Percentiles rank a stretch among this genome's conserved stretches.
phyloP scores from a whole-genome alignment of 2,113 vertebrate species.

The Carlito syrichta region DNA sequence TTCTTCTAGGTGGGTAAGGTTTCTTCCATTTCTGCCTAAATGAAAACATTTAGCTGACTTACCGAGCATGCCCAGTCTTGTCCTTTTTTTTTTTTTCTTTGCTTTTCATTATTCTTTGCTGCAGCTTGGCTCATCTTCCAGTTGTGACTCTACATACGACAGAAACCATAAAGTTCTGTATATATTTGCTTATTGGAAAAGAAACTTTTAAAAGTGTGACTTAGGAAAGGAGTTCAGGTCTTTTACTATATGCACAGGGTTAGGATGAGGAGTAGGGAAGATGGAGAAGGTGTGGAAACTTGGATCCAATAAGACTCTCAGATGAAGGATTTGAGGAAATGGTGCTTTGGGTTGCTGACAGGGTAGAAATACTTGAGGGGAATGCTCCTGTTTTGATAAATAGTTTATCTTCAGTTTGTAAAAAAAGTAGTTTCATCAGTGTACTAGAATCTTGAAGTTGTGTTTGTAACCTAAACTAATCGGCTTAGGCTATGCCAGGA shows the following conservation, averaged over 20 bases:
- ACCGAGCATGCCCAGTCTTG: slow-evolving; percentile 67
- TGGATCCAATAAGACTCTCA: neutral
- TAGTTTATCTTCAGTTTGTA: slow-evolving; percentile 52
- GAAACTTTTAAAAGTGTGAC: slow-evolving; percentile 15
- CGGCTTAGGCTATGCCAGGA: slow-evolving; percentile 38
- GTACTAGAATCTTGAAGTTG: slow-evolving; percentile 38
- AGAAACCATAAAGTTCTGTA: neutral
- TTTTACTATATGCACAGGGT: neutral
- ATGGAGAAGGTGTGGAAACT: neutral
- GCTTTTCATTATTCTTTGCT: slow-evolving; percentile 32
- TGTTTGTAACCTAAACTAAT: slow-evolving; percentile 60
- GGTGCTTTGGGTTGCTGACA: slow-evolving; percentile 28
- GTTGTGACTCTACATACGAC: neutral
- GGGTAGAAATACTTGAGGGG: slow-evolving; percentile 42
- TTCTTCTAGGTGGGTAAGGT: slow-evolving; percentile 52
- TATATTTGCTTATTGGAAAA: neutral
- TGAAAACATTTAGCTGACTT: slow-evolving; percentile 42
- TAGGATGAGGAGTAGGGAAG: neutral
- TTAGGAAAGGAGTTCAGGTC: neutral
- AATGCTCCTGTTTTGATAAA: slow-evolving; percentile 43
- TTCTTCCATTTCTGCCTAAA: slow-evolving; percentile 43
- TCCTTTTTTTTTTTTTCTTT: slow-evolving; percentile 31
- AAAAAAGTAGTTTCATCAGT: slow-evolving; percentile 38
- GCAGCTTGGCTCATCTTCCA: slow-evolving; percentile 21
- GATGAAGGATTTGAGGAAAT: slow-evolving; percentile 37